Percentiles rank a stretch among this genome's conserved stretches.
phyloP scores from a whole-genome alignment of 2,113 vertebrate species.

The Dunckerocampus dactyliophorus region DNA sequence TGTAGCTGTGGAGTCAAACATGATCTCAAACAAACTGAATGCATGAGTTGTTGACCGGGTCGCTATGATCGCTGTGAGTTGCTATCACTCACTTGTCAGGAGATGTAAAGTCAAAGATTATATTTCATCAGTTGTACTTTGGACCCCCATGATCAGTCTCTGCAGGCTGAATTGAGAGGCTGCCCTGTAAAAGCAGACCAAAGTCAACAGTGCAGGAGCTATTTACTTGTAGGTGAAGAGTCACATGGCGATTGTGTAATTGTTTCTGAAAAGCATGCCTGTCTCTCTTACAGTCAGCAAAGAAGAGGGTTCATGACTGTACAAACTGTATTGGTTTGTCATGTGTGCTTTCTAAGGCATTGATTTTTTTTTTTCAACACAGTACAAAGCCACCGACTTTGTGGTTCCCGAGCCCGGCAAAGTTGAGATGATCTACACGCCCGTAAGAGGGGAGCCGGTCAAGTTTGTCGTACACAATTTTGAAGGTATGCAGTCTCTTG shows the following conservation, averaged over 20 bases:
- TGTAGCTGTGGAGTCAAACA: too few relatives aligned
- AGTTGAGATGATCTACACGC: constrained; percentile 91
- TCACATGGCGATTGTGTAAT: constrained; percentile 20
- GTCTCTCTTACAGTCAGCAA: background rate
- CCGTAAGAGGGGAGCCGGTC: constrained; percentile 75
- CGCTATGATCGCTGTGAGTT: background rate
- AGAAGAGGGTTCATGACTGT: background rate
- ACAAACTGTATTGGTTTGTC: background rate
- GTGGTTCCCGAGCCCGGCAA: constrained; percentile 91
- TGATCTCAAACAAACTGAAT: background rate
- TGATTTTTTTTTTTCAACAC: constrained; percentile 16
- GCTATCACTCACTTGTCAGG: constrained; percentile 3
- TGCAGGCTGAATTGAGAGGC: too few relatives aligned
- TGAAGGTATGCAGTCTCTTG: constrained; percentile 73
- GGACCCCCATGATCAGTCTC: constrained; percentile 10
- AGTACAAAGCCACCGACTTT: constrained; percentile 99
- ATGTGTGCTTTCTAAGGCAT: background rate
- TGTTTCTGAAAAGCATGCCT: background rate
- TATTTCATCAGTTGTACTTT: constrained; percentile 31
- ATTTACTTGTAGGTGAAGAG: constrained; percentile 10
- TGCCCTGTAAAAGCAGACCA: constrained; percentile 6
- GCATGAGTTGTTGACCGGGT: background rate
- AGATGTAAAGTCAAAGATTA: constrained; percentile 32
- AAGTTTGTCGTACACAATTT: constrained; percentile 86
- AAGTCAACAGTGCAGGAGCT: constrained; percentile 22